Base-by-base conservation (phyloP, 1,140 invertebrate species). In the Galendromus occidentalis region DNA sequence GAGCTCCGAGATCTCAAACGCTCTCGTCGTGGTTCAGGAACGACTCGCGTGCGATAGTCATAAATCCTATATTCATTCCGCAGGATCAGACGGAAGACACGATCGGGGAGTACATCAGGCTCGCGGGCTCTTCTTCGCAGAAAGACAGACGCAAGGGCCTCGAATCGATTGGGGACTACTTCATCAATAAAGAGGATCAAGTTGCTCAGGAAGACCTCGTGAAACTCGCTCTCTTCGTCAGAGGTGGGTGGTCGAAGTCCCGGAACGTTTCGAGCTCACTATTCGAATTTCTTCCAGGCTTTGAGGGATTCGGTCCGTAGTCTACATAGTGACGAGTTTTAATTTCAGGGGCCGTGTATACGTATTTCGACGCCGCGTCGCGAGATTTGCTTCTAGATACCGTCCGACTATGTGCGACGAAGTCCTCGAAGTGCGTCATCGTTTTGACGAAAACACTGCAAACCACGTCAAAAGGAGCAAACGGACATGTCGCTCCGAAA, bases 401-500 rank as follows among this genome's bases (percentile, higher is more conserved):
- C 17, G 51, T 59, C 9, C 25, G 51, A 4, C 25, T 59, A 22
- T 59, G 51, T 59, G 14, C 17, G 17, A 25, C 25, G 17, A 25
- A 59, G 33, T 29, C 51, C 2, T 17, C 17, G 25, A 59, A 59
- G 25, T 17, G 51, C 22, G 51, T 33, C 14, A 59, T 33, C 14
- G 14, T 20, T 1, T 2, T 59, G 14, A 33, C 25, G 25, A 25
- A 25, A 33, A 33, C 51, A 14, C 33, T 59, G 2, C 14, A 25
- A 22, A 9, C 20, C 14, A 9, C 20, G 1, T 25, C 25, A 9
- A 59, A 33, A 25, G 33, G 22, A 33, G 33, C 6, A 20, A 17
- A 59, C 25, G 14, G 51, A 25, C 51, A 59, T 59, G 51, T 59
- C 14, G 51, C 51, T 17, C 51, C 51, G 25, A 59, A 59, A 59